phyloP scores from a whole-genome alignment of 2,797 vertebrate genomes.

The Chiroxiphia lanceolata region DNA sequence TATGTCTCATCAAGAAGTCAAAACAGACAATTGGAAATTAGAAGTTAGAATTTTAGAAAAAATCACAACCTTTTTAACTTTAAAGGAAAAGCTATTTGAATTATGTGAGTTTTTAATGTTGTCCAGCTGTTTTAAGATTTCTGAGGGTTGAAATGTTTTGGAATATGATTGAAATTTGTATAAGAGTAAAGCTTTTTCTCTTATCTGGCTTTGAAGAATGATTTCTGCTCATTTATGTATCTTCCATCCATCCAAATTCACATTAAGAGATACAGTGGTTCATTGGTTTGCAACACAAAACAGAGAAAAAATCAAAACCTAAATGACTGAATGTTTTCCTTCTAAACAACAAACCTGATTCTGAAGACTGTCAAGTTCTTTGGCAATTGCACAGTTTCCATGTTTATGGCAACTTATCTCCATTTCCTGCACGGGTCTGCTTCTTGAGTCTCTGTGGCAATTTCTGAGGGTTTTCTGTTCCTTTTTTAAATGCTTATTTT shows the following conservation, averaged over 20 bases:
- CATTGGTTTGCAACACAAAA: background rate
- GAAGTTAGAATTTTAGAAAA: background rate
- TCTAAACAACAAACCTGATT: background rate
- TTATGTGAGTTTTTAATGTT: background rate
- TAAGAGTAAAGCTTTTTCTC: background rate
- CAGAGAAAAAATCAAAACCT: background rate
- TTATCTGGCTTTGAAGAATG: background rate
- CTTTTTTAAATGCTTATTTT: background rate
- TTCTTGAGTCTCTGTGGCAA: background rate
- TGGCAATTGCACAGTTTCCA: background rate
- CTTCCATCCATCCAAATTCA: background rate
- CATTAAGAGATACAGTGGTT: background rate
- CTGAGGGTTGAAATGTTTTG: background rate
- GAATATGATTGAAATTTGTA: background rate
- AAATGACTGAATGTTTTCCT: background rate
- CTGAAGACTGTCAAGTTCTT: background rate
- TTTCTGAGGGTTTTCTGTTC: background rate
- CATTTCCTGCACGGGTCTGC: background rate
- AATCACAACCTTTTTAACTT: background rate
- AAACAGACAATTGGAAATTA: background rate
- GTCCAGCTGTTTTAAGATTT: background rate
- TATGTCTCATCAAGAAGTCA: background rate
- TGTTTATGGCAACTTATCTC: background rate
- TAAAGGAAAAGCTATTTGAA: background rate
- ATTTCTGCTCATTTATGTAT: background rate